Evolutionary conservation across 2,888 invertebrate genomes (phyloP).

Genomic region (Drosophila austrosaltans): DNA sequence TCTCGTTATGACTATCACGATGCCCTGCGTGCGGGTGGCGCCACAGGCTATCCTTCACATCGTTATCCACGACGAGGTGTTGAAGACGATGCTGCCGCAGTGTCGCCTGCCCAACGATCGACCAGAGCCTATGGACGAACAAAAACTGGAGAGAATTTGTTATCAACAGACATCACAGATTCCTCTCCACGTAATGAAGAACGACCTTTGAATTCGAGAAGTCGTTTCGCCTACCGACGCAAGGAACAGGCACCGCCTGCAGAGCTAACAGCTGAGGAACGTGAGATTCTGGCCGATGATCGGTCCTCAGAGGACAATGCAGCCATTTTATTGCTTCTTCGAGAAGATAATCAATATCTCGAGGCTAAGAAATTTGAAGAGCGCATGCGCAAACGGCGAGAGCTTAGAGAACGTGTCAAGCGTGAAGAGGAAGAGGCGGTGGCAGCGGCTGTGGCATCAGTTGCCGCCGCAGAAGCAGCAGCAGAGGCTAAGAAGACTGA

Average conservation of each 20-base stretch:
- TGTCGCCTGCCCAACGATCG: conserved; percentile 29
- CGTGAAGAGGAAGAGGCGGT: conserved; percentile 90
- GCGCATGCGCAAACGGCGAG: conserved; percentile 91
- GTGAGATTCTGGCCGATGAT: conserved; percentile 83
- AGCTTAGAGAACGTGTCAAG: conserved; percentile 92
- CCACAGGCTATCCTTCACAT: conserved; percentile 67
- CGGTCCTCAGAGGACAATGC: conserved; percentile 85
- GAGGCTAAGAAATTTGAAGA: conserved; percentile 86
- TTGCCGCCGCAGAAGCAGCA: conserved; percentile 40
- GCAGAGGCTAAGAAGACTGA: conserved; percentile 51
- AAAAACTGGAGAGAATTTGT: conserved; percentile 63
- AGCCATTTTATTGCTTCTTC: conserved; percentile 84
- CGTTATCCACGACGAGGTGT: conserved; percentile 72
- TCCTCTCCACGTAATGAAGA: conserved; percentile 48
- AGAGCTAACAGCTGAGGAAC: conserved; percentile 80
- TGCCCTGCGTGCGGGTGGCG: conserved; percentile 70
- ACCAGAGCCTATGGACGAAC: conserved; percentile 76
- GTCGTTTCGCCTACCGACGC: conserved; percentile 78
- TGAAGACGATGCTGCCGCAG: conserved; percentile 55
- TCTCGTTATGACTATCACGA: conserved; percentile 80
- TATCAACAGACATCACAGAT: conserved; percentile 41
- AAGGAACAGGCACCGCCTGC: conserved; percentile 44
- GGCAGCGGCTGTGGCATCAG: conserved; percentile 67
- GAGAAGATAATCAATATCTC: conserved; percentile 83
- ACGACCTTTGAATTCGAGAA: conserved; percentile 60